Base-by-base conservation (phyloP, 2,113 vertebrate species). In the Callipepla squamata region DNA sequence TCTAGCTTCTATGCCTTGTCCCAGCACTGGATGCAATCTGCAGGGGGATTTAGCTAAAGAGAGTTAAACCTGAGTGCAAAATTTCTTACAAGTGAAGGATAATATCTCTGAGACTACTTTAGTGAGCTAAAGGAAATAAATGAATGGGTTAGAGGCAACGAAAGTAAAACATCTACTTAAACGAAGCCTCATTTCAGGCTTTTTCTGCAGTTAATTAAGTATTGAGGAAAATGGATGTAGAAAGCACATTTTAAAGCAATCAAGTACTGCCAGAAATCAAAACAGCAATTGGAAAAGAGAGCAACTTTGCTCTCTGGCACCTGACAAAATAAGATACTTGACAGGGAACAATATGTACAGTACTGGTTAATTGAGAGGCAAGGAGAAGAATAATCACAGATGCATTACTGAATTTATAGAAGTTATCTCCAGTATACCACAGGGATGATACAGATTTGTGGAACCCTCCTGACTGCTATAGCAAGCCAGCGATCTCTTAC, bases 341-440 rank as follows among this genome's bases (percentile, higher is more conserved):
- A 94, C 85, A 94, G 83, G 93, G 93, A 96, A 96, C 93, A 96
- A 94, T 95, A 80, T 92, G 95, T 96, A 74, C 95, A 81, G 96
- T 92, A 96, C 93, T 88, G 69, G 76, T 90, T 96, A 96, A 96
- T 91, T 93, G 92, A 93, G 87, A 96, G 82, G 92, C 20, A 1
- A 95, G 89, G 92, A 87, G 92, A 93, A 93, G 93, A 93, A 95
- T 94, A 92, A 92, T 94, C 93, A 94, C 88, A 86, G 90, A 89
- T 92, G 66, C 85, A 94, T 96, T 96, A 96, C 65, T 84, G 90
- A 74, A 85, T 95, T 96, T 94, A 93, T 61, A 78, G 76, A 90
- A 88, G 57, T 57, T 65, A 48, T 90, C 86, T 93, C 83, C 83
- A 75, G 73, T 19, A 45, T 72, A 74, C 77, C 80, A 81, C 77